Conservation (phyloP, 2,888 invertebrate species). For the Teinopalpus imperialis region DNA sequence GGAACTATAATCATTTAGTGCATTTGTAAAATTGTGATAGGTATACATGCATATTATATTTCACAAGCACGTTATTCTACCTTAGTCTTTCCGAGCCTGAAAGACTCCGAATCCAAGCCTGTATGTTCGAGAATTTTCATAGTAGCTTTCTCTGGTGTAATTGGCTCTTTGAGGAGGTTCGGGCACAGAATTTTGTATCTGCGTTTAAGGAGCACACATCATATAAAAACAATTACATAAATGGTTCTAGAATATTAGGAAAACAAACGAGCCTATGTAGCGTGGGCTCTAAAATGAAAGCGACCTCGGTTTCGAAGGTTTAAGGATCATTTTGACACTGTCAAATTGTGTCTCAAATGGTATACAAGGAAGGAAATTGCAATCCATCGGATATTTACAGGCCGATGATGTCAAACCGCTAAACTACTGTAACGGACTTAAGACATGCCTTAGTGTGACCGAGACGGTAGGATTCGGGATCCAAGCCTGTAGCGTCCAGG, state of each 20-base stretch:
- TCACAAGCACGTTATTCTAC: slow-evolving; percentile 81
- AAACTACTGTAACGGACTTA: slow-evolving; percentile 57
- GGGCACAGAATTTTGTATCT: slow-evolving; percentile 99
- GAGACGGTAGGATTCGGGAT: slow-evolving; percentile 95
- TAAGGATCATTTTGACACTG: slow-evolving; percentile 35
- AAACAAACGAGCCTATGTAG: slow-evolving; percentile 63
- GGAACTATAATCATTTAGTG: slow-evolving; percentile 41
- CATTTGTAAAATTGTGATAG: slow-evolving; percentile 39
- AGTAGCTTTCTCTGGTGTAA: slow-evolving; percentile 89
- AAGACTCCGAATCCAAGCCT: slow-evolving; percentile 95
- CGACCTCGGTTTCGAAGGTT: slow-evolving; percentile 42
- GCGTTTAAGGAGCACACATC: slow-evolving; percentile 80
- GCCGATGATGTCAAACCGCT: slow-evolving; percentile 54
- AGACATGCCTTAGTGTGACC: slow-evolving; percentile 99
- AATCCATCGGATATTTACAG: slow-evolving; percentile 46
- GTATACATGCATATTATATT: slow-evolving; percentile 21
- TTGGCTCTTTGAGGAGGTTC: slow-evolving; percentile 88
- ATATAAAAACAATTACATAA: slow-evolving; percentile 54
- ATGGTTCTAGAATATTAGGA: slow-evolving; percentile 42
- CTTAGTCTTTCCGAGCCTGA: slow-evolving; percentile 97
- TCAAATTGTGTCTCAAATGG: slow-evolving; percentile 55
- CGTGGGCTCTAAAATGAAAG: slow-evolving; percentile 59
- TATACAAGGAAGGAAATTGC: slow-evolving; percentile 53
- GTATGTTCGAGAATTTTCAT: slow-evolving; percentile 91
- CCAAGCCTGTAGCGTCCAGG: slow-evolving; percentile 92